Evolutionary conservation across 2,888 invertebrate species (phyloP).

Genomic region (Drosophila buzzatii): DNA sequence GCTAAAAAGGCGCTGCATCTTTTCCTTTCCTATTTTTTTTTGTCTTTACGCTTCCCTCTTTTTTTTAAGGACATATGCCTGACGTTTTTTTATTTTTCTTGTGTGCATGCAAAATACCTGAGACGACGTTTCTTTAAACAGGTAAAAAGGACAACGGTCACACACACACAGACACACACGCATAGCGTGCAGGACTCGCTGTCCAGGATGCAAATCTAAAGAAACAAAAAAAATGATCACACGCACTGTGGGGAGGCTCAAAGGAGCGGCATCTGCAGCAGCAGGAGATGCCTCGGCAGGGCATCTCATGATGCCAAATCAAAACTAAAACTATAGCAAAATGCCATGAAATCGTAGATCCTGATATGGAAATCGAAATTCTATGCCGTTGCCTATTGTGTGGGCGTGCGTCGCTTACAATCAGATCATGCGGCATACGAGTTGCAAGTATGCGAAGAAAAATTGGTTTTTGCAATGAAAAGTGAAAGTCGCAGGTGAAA

Average conservation of each 20-base stretch:
- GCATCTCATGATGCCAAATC: constrained; percentile 49
- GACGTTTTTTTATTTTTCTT: constrained; percentile 14
- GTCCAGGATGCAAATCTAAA: constrained; percentile 70
- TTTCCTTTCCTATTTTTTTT: constrained; percentile 1
- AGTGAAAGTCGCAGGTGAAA: constrained; percentile 68
- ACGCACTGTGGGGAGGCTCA: constrained; percentile 70
- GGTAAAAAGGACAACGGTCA: constrained; percentile 61
- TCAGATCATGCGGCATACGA: constrained; percentile 52
- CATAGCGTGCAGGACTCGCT: neutral
- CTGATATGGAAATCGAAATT: constrained; percentile 65
- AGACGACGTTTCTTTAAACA: constrained; percentile 36
- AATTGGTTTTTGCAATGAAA: constrained; percentile 34
- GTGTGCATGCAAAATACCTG: constrained; percentile 66
- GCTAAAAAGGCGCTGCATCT: constrained; percentile 33
- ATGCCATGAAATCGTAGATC: constrained; percentile 73
- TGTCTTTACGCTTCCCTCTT: constrained; percentile 15
- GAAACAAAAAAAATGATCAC: constrained; percentile 73
- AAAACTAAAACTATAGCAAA: constrained; percentile 74
- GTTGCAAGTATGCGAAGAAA: constrained; percentile 18
- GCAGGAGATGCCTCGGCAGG: constrained; percentile 30
- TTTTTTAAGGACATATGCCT: constrained; percentile 50
- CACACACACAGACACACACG: neutral
- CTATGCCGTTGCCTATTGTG: constrained; percentile 48
- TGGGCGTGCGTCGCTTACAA: constrained; percentile 58
- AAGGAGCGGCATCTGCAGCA: constrained; percentile 45